Evolutionary conservation across 2,888 invertebrate species (phyloP), one percentile per base, ranked within the genome.

Genomic region (Drosophila borborema): DNA sequence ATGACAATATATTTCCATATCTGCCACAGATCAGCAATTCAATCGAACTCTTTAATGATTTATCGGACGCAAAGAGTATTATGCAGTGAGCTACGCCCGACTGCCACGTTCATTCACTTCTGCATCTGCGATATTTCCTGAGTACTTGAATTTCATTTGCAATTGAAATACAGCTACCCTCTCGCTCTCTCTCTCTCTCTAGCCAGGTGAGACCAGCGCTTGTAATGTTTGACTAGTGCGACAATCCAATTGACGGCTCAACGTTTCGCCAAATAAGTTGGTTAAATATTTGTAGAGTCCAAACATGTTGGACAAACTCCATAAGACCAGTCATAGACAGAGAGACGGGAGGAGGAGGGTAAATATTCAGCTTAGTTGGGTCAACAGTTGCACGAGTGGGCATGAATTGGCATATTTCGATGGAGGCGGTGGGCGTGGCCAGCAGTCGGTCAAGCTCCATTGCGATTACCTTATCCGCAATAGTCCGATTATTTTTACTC

Each of bases 391-490:
- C 59, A 55, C 45, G 40, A 60, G 49, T 64, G 61, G 38, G 36
- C 28, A 79, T 77, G 77, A 77, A 36, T 66, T 60, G 48, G 65
- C 79, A 63, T 31, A 65, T 34, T 64, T 53, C 18, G 12, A 10
- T 45, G 23, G 7, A 16, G n/a, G 18, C n/a, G 18, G 36, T 41
- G 74, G 69, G 69, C 65, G 65, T 28, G 54, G 23, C 43, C 23
- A 31, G 48, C 16, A 20, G 34, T 34, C 38, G 46, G 76, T 77
- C 68, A 69, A 56, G 77, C 79, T 69, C 56, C 77, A 79, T 69
- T 77, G 77, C 79, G 56, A 16, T 53, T 68, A 68, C 38, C 64
- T 65, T 55, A 46, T 56, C 62, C 59, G 70, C 56, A 51, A 45
- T 60, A 56, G 20, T 6, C 3, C 20, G 8, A 34, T 1, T 34